Base-by-base conservation (phyloP, 2,113 vertebrate species). In the Penelope pileata region DNA sequence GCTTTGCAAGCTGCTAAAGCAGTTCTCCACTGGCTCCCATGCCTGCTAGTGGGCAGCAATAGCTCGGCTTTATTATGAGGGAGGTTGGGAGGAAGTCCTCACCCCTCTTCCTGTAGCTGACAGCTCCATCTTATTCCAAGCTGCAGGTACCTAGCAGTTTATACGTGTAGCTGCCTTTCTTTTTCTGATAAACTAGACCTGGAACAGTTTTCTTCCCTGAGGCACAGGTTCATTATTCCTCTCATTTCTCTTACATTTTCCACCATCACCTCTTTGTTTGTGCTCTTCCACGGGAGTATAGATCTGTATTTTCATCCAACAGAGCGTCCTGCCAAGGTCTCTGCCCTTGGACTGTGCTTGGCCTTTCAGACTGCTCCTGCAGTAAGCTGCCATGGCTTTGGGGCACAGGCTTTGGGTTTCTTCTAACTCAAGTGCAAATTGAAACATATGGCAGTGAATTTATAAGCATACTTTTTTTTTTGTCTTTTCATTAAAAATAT, bases 321-420 rank as follows among this genome's bases (percentile, higher is more conserved):
- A 34, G 24, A 0, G 0, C 2, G 0, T 81, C 69, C 29, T 47
- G 7, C 4, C 1, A 0, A 54, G 17, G 32, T 12, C 26, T 47
- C 54, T 79, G n/a, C 34, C 48, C 22, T 23, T 36, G 26, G 15
- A 17, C 26, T 21, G 9, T 51, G 11, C 34, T 60, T 21, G n/a
- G 38, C 38, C 43, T 59, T 81, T 47, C n/a, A 36, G 76, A 70
- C 45, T 34, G 18, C 7, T 51, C 43, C 32, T 70, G 43, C 29
- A 47, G 30, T 47, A 86, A 81, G 42, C 9, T 40, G n/a, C 38
- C 16, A 34, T 12, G 17, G 6, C 79, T 74, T 42, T 32, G 6
- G 42, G 40, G 5, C 7, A 50, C 59, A 70, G 29, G 40, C 38
- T 87, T 72, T 30, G 47, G 9, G 13, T 2, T 69, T 24, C 43